These are phyloP conservation scores for Radopholus similis DNA, from an alignment of 1,140 invertebrate species.

Conservation along the genomic window DNA sequence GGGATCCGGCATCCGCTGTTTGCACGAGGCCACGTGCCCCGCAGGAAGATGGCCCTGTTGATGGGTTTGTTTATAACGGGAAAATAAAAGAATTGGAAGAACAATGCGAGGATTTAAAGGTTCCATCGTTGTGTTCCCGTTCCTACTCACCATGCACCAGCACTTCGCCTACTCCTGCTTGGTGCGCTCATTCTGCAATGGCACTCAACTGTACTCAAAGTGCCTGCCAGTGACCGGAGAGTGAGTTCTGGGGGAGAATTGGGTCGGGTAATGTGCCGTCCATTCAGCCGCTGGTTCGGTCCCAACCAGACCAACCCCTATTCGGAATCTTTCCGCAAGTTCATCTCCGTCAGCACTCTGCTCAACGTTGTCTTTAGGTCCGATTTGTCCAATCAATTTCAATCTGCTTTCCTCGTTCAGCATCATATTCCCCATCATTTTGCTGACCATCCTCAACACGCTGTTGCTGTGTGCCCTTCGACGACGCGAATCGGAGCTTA, in stretches of 20 bases:
- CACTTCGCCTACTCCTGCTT: conserved; percentile 45
- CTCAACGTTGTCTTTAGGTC: conserved; percentile 35
- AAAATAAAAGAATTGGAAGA: background rate
- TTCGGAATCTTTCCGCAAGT: conserved; percentile 38
- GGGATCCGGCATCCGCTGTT: conserved; percentile 51
- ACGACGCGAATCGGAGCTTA: conserved; percentile 39
- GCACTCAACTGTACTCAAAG: conserved; percentile 54
- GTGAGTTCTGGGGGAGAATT: conserved; percentile 18
- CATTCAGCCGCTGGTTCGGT: conserved; percentile 48
- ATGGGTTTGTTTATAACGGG: background rate
- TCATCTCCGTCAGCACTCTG: conserved; percentile 40
- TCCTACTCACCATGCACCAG: conserved; percentile 9
- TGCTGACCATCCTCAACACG: conserved; percentile 50
- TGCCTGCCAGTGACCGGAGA: conserved; percentile 49
- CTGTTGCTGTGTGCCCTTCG: conserved; percentile 49
- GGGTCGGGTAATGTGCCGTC: conserved; percentile 6
- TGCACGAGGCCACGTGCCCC: conserved; percentile 38
- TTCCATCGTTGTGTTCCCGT: background rate
- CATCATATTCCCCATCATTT: conserved; percentile 54
- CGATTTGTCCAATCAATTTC: background rate
- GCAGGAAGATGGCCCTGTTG: conserved; percentile 2
- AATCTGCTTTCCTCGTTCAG: conserved; percentile 22
- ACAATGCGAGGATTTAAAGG: background rate
- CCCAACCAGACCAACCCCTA: conserved; percentile 45
- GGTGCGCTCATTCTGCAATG: conserved; percentile 47